A percentile compares a stretch with the other conserved stretches of the same genome.
Conservation (phyloP, 2,888 invertebrate species). For the Scaptomyza reducta region DNA sequence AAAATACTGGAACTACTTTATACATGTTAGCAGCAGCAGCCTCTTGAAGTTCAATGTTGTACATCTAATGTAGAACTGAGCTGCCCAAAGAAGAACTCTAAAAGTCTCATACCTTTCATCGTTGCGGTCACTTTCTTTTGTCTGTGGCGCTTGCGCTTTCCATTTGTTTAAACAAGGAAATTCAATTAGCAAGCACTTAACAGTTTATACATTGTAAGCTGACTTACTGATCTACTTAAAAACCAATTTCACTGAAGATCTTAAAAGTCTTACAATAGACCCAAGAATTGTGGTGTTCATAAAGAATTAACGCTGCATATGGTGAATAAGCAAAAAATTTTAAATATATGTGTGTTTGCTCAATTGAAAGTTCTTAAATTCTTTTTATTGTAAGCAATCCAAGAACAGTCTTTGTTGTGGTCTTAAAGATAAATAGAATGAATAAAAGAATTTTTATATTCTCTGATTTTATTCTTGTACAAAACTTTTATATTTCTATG, state of each 20-base stretch:
- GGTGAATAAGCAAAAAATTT: slow-evolving; percentile 12
- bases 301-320: slow-evolving; percentile 22
- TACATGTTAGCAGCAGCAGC: slow-evolving; percentile 20
- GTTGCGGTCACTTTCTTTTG: slow-evolving; percentile 51
- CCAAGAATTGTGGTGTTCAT: slow-evolving; percentile 14
- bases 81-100: background rate
- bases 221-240: slow-evolving; percentile 47
- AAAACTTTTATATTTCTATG: no score
- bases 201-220: slow-evolving; percentile 28
- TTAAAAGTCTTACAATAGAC: slow-evolving; percentile 31
- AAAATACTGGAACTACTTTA: slow-evolving; percentile 3
- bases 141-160: slow-evolving; percentile 33
- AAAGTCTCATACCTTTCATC: slow-evolving; percentile 10
- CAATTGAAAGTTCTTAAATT: background rate
- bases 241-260: slow-evolving; percentile 35
- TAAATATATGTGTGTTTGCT: slow-evolving; percentile 17
- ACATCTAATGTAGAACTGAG: slow-evolving; percentile 51
- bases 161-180: slow-evolving; percentile 29
- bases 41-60: slow-evolving; percentile 12
- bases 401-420: no score
- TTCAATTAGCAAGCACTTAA: slow-evolving; percentile 63
- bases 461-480: no score
- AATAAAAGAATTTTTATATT: no score
- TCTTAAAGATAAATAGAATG: no score
- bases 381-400: no score